Evolutionary conservation across 1,140 invertebrate genomes (phyloP), one percentile per base, ranked within the genome.

Genomic region (Musca vetustissima): DNA sequence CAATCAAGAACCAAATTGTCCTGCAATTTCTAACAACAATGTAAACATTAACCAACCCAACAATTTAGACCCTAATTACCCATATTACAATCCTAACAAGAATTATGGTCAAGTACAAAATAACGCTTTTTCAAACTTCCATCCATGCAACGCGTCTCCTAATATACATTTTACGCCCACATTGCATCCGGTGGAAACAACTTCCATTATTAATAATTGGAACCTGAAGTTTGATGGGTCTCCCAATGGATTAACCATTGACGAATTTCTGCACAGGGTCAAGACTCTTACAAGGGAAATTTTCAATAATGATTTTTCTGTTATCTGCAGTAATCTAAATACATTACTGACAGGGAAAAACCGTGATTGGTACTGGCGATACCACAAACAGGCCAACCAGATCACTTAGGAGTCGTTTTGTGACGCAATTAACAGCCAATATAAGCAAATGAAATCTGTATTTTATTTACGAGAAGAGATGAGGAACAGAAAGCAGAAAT

Each of bases 261-360:
- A 59, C 2, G 55, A 59, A 59, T 59, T 59, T 32, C n/a, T 59
- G 1, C 28, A 28, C 55, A 28, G 55, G n/a, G 15, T 59, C 17
- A 24, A 25, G n/a, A 28, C 24, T 8, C 28, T 59, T 13, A 59
- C 55, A 0, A 15, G n/a, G 17, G 55, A 59, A 17, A 14, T 28
- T 59, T 59, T 59, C n/a, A 32, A 32, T 1, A 25, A 25, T n/a
- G 55, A 59, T 32, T 59, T 59, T 32, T 8, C 14, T 32, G 24
- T 25, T 3, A 59, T 59, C 7, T 13, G 14, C 25, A 59, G 17
- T 14, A 55, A 55, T 13, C 9, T 55, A 22, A 55, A 55, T 55
- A 19, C 24, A 8, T 13, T 55, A 1, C 28, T 59, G 7, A 59
- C 9, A n/a, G 55, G 55, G 17, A 59, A 59, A 19, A 13, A 22